Conservation (phyloP, 30 jellyfish, hydroid and myxozoan species). For the Cassiopea xamachana region DNA sequence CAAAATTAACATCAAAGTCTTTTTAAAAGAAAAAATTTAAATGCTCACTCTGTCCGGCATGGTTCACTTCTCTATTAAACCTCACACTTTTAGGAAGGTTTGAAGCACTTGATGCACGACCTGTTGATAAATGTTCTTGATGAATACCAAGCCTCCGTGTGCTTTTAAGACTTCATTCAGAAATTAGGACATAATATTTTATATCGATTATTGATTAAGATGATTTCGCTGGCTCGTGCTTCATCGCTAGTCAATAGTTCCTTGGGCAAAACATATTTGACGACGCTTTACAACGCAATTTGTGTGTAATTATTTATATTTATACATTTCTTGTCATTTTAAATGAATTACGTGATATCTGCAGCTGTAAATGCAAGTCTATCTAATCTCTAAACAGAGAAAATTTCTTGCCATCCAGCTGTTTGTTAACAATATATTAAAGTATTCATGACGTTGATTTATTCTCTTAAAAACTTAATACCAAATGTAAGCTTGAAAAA, state of each 20-base stretch:
- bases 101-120: not conserved
- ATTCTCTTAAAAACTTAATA: too few relatives aligned
- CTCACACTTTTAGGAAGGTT: not conserved
- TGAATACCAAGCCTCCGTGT: not conserved
- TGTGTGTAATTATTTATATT: not conserved
- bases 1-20: not conserved
- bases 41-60: conserved; percentile 8
- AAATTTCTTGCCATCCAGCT: not conserved
- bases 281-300: too few relatives aligned
- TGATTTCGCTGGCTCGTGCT: not conserved
- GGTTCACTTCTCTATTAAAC: not conserved
- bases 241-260: too few relatives aligned
- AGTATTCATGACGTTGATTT: not conserved
- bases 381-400: not conserved
- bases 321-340: not conserved
- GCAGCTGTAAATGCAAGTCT: not conserved
- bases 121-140: not conserved
- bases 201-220: not conserved
- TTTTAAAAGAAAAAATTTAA: too few relatives aligned
- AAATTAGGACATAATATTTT: not conserved
- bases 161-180: not conserved
- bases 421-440: not conserved
- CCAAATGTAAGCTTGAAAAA: too few relatives aligned
- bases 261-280: too few relatives aligned
- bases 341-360: not conserved